A percentile compares a stretch with the other conserved stretches of the same genome.
Evolutionary conservation across 2,888 invertebrate species (phyloP).

Genomic region (Morpho achilles): DNA sequence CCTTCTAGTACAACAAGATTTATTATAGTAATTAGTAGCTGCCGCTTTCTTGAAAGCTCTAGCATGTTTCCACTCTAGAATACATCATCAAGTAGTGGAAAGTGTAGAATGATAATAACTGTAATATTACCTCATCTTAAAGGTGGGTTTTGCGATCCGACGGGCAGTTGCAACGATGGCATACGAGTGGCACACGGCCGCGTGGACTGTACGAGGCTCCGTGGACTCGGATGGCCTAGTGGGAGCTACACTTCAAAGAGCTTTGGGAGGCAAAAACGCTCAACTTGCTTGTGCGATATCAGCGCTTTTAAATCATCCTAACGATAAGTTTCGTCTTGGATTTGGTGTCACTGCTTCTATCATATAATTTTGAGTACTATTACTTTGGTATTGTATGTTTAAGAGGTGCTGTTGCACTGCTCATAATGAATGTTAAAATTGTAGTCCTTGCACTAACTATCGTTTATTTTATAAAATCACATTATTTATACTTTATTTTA

Average conservation of each 20-base stretch:
- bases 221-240: conserved; percentile 69
- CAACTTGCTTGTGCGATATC: conserved; percentile 63
- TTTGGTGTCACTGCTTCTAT: conserved; percentile 64
- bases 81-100: too few relatives aligned
- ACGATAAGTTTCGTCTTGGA: conserved; percentile 69
- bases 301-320: conserved; percentile 70
- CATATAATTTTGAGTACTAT: conserved; percentile 31
- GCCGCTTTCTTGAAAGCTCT: too few relatives aligned
- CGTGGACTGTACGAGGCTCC: conserved; percentile 65
- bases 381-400: too few relatives aligned
- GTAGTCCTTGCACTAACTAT: too few relatives aligned
- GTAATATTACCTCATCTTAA: background rate
- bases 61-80: too few relatives aligned
- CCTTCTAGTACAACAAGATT: too few relatives aligned
- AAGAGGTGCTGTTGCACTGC: background rate
- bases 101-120: too few relatives aligned
- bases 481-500: too few relatives aligned
- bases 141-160: conserved; percentile 63
- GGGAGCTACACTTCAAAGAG: conserved; percentile 61
- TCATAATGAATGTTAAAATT: too few relatives aligned
- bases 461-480: too few relatives aligned
- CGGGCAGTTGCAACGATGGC: conserved; percentile 63
- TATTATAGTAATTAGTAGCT: too few relatives aligned
- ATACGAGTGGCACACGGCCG: conserved; percentile 61
- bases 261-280: conserved; percentile 57